These are phyloP conservation scores for Aegotheles bennettii DNA, from an alignment of 2,113 vertebrate species.

Conservation along the genomic window DNA sequence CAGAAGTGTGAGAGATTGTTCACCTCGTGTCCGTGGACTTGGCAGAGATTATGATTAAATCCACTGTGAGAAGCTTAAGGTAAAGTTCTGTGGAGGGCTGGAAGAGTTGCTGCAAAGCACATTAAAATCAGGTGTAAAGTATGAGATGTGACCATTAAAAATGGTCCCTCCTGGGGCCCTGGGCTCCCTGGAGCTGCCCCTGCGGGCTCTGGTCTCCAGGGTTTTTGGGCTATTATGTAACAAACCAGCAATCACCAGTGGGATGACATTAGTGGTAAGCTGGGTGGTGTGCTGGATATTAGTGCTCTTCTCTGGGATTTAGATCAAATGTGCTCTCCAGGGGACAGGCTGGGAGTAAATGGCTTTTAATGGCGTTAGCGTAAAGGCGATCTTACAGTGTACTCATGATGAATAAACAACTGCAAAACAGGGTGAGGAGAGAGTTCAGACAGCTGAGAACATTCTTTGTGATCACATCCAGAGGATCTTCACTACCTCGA, in stretches of 20 bases:
- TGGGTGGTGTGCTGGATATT: not conserved
- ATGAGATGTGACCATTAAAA: not conserved
- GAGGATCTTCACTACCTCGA: fast-evolving
- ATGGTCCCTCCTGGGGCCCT: fast-evolving
- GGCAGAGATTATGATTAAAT: not conserved
- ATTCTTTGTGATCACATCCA: not conserved
- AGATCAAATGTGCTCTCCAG: not conserved
- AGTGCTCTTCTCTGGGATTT: not conserved
- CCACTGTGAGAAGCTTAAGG: not conserved
- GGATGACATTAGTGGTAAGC: not conserved
- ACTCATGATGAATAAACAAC: not conserved
- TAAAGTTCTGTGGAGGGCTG: not conserved
- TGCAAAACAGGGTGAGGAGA: not conserved
- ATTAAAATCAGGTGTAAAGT: not conserved
- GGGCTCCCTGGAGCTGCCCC: not conserved
- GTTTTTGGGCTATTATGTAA: not conserved
- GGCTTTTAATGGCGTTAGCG: not conserved
- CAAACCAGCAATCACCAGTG: not conserved
- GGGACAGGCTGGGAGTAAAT: not conserved
- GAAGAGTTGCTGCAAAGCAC: not conserved
- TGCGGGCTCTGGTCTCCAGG: not conserved
- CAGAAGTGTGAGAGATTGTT: not conserved
- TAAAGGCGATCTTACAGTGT: not conserved
- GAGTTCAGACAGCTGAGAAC: not conserved
- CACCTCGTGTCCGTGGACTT: not conserved